phyloP scores from a whole-genome alignment of 2,888 invertebrate genomes.

The Pachymerium ferrugineum region DNA sequence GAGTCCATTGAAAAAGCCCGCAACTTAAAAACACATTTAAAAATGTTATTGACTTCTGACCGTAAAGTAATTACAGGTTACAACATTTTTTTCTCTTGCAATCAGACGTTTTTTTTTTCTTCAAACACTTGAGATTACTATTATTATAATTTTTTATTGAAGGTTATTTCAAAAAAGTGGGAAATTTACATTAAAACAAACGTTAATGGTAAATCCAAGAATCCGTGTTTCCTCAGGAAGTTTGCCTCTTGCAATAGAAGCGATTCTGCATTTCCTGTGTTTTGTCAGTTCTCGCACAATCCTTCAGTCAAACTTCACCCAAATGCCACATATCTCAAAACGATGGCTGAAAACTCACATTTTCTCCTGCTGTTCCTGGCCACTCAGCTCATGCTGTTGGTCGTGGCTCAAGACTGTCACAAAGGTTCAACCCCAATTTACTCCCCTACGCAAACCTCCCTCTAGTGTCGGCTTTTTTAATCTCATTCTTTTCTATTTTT shows the following conservation, averaged over 20 bases:
- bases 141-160: too few relatives aligned
- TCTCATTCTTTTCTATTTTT: background rate
- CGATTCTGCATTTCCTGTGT: slow-evolving; percentile 7
- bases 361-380: background rate
- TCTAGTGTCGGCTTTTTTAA: too few relatives aligned
- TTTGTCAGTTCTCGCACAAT: slow-evolving; percentile 1
- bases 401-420: background rate
- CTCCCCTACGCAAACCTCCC: too few relatives aligned
- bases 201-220: slow-evolving; percentile 3
- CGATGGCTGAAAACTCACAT: background rate
- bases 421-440: background rate
- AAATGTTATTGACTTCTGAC: too few relatives aligned
- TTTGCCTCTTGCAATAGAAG: slow-evolving; percentile 8
- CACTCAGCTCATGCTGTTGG: background rate
- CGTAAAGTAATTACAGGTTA: too few relatives aligned
- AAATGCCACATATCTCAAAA: background rate
- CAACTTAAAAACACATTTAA: too few relatives aligned
- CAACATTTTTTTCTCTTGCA: too few relatives aligned
- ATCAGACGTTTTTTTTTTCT: too few relatives aligned
- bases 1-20: too few relatives aligned
- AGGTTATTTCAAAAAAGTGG: too few relatives aligned
- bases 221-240: slow-evolving; percentile 22
- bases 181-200: background rate
- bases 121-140: too few relatives aligned
- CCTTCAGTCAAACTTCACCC: background rate